Conservation (phyloP, 2,888 invertebrate species). For the Platerodrilus igneus region DNA sequence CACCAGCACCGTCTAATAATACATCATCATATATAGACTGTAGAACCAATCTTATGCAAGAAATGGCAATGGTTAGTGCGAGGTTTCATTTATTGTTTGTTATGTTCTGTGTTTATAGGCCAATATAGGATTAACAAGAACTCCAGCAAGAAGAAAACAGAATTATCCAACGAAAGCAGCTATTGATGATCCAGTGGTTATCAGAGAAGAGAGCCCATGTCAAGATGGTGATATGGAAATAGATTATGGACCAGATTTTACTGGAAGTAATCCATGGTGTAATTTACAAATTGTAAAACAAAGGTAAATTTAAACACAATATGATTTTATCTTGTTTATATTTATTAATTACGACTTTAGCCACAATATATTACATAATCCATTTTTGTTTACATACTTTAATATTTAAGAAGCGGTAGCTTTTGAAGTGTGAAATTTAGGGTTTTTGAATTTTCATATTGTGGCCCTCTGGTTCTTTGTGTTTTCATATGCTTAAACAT, state of each 20-base stretch:
- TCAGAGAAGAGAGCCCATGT: conserved; percentile 31
- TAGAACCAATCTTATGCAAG: conserved; percentile 22
- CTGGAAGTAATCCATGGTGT: conserved; percentile 47
- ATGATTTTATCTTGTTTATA: too few relatives aligned
- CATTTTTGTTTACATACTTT: too few relatives aligned
- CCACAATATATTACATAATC: too few relatives aligned
- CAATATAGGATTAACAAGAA: conserved; percentile 18
- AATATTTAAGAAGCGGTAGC: too few relatives aligned
- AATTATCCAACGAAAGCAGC: conserved; percentile 70
- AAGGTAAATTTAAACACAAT: too few relatives aligned
- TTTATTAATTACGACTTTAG: too few relatives aligned
- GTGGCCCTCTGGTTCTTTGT: too few relatives aligned
- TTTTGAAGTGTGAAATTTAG: too few relatives aligned
- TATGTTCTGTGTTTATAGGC: conserved; percentile 7
- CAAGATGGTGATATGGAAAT: conserved; percentile 29
- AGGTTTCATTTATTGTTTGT: background rate
- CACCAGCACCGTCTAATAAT: conserved; percentile 48
- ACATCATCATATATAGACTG: conserved; percentile 35
- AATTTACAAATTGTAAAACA: conserved; percentile 40
- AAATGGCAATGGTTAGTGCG: conserved; percentile 13
- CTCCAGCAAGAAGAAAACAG: conserved; percentile 73
- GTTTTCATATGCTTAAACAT: too few relatives aligned
- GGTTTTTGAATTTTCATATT: too few relatives aligned
- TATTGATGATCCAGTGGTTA: conserved; percentile 27
- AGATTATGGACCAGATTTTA: conserved; percentile 42